Evolutionary conservation across 2,797 vertebrate species (phyloP).

Genomic region (Chrosomus eos): DNA sequence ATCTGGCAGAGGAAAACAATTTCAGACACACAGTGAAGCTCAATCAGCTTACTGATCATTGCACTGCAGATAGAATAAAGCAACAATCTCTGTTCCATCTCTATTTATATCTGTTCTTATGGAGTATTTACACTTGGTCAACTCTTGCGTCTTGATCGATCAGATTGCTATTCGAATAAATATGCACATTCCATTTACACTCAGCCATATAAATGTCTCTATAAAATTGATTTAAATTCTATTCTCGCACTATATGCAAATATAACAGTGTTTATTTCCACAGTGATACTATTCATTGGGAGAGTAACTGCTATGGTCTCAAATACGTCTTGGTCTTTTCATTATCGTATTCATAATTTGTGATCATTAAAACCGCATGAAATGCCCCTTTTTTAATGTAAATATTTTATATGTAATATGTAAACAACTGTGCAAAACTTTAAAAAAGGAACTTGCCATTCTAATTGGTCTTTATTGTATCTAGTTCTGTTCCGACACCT

Average conservation of each 20-base stretch:
- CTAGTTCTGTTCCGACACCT: background rate
- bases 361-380: background rate
- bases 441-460: background rate
- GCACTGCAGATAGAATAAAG: slow-evolving; percentile 12
- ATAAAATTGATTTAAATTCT: background rate
- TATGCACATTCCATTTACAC: background rate
- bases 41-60: slow-evolving; percentile 26
- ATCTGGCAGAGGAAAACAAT: slow-evolving; percentile 17
- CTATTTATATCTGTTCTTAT: slow-evolving; percentile 20
- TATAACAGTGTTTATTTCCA: background rate
- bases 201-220: too few species aligned
- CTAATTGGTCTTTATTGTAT: background rate
- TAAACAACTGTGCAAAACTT: background rate
- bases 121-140: background rate
- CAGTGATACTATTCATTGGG: background rate
- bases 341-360: too few species aligned
- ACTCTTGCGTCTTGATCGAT: background rate
- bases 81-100: slow-evolving; percentile 3
- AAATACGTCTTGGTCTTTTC: background rate
- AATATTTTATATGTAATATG: too few species aligned
- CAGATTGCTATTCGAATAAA: background rate
- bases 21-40: slow-evolving; percentile 21
- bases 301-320: background rate
- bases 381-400: background rate
- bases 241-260: background rate